Base-by-base conservation (phyloP, 2,113 vertebrate species). In the Anhinga anhinga region DNA sequence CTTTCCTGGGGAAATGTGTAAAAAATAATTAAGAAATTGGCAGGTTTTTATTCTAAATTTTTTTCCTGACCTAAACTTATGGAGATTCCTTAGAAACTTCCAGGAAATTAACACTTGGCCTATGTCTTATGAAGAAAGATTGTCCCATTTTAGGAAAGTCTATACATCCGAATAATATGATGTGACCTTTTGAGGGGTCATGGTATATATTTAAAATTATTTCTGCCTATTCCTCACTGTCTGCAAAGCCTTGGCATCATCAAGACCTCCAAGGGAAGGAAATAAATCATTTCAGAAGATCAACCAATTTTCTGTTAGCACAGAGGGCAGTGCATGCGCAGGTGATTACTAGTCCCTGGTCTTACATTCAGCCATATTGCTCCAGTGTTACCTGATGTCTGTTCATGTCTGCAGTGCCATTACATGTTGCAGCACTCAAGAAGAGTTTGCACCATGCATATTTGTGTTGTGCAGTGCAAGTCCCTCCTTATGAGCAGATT, bases 291-390 rank as follows among this genome's bases (percentile, higher is more conserved):
- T 86, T 79, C 23, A 81, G 19, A 77, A 70, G 23, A 30, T n/a
- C 7, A 50, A 30, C 7, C 3, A 3, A 27, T 77, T 85, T 74
- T 44, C 21, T 69, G 13, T 71, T 34, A 49, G 32, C 45, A 56
- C 3, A 15, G 42, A 53, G 71, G 11, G 25, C 36, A 70, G 36
- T 23, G 47, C 12, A 11, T 1, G 1, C 1, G 1, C 40, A 36
- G 34, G 14, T 58, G 30, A 13, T 22, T 44, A 62, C 49, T 77
- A 30, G 36, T 65, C 16, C 30, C 32, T 93, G 36, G 11, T n/a
- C 13, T 47, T 42, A 20, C 12, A 13, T 55, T 61, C 50, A 14
- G 18, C 12, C 1, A 0, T 44, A 5, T 71, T 76, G 25, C 47
- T 67, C 15, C 42, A 16, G 30, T 16, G 44, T 32, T 88, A 42